Evolutionary conservation across 2,888 invertebrate genomes (phyloP).

Genomic region (Hololepta plana): DNA sequence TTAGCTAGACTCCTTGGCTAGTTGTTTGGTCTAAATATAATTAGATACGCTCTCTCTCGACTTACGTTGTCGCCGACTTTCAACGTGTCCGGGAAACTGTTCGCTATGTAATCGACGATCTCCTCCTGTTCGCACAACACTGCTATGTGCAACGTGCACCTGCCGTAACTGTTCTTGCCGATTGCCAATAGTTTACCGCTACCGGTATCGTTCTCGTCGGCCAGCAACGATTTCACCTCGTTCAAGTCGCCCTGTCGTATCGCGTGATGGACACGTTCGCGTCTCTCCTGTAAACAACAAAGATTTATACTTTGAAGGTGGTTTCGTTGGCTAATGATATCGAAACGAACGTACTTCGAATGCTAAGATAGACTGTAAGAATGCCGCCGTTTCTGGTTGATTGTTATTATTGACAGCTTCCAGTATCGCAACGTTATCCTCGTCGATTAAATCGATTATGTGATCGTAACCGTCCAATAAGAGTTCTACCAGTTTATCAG

Average conservation of each 20-base stretch:
- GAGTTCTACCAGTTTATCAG: constrained; percentile 45
- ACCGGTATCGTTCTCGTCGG: constrained; percentile 31
- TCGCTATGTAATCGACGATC: constrained; percentile 58
- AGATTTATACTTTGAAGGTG: too few relatives aligned
- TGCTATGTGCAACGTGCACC: constrained; percentile 72
- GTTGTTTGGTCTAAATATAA: constrained; percentile 1
- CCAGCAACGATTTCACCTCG: constrained; percentile 36
- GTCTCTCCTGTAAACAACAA: constrained; percentile 39
- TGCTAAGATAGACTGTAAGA: constrained; percentile 51
- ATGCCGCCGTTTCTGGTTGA: constrained; percentile 44
- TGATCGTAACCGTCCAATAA: constrained; percentile 76
- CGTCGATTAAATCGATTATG: constrained; percentile 60
- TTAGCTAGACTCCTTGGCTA: background rate
- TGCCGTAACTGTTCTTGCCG: constrained; percentile 50
- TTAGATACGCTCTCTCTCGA: too few relatives aligned
- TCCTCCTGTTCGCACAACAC: constrained; percentile 69
- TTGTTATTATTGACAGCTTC: constrained; percentile 52
- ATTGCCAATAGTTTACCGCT: constrained; percentile 35
- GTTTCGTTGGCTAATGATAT: background rate
- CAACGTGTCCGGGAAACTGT: constrained; percentile 52
- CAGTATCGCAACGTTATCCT: constrained; percentile 45
- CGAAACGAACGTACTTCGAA: constrained; percentile 48
- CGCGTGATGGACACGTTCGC: constrained; percentile 59
- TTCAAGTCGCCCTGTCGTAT: constrained; percentile 45
- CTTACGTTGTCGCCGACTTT: constrained; percentile 73